Evolutionary conservation across 2,888 invertebrate genomes (phyloP), one percentile per base, ranked within the genome.

Genomic region (Furcula furcula): DNA sequence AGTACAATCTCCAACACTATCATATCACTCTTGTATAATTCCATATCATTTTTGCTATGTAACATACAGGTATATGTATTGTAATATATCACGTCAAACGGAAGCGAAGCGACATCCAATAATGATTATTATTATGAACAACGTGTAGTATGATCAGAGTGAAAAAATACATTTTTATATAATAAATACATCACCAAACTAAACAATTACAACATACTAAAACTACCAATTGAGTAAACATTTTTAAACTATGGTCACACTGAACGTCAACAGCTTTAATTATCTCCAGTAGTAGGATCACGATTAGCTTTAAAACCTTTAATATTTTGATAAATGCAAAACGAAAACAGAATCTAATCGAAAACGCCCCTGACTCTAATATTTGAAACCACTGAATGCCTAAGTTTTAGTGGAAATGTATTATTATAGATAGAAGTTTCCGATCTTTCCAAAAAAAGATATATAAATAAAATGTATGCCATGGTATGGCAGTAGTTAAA

Each of bases 11-110:
- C 71, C 80, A 81, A 28, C 4, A 28, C 28, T 28, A 68, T 85
- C 87, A 88, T 88, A 88, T 88, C 87, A 87, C 80, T 76, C 79
- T 81, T 87, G 85, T 86, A 87, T 81, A 86, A 79, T 80, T 73
- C 71, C 87, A 88, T 86, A 87, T 88, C 87, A 80, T 84, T 80
- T 75, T 79, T 78, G 78, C 80, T 84, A 80, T 86, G 76, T 79
- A 76, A 67, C 70, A 60, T 57, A 59, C 59, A 54, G 64, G 66
- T 77, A 75, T 68, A 76, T 79, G 75, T 74, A 72, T 73, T 70
- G 75, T 74, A 72, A 73, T 70, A 79, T 72, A 69, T 67, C 71
- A 76, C 71, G 74, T 67, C 55, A 63, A 71, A 69, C 55, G 63
- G 52, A 62, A 60, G 62, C 61, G 61, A 65, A 51, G 39, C 41